Evolutionary conservation across 2,888 invertebrate genomes (phyloP).

Genomic region (Ornithoptera priamus): DNA sequence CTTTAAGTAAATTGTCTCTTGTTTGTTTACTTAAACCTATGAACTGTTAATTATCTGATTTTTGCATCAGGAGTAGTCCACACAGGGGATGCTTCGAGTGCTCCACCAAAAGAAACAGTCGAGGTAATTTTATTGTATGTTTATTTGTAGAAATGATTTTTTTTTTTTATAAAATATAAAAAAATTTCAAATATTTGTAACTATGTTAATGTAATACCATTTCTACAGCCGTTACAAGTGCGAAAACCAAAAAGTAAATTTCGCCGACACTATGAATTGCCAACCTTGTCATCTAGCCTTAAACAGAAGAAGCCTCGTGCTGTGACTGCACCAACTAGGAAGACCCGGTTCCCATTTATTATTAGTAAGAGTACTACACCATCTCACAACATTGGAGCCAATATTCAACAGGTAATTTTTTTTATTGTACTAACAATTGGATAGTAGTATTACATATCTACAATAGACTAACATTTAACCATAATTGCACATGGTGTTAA

Average conservation of each 20-base stretch:
- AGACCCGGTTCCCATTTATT: conserved; percentile 81
- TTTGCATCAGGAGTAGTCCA: no score
- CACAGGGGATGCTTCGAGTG: no score
- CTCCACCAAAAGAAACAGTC: neutral
- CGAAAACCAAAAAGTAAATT: neutral
- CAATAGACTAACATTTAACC: neutral
- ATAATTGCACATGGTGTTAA: no score
- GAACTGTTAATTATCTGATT: no score
- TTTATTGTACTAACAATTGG: neutral
- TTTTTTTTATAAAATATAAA: no score
- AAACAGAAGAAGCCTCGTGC: conserved; percentile 80
- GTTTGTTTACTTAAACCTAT: no score
- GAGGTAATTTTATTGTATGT: neutral
- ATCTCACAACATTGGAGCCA: conserved; percentile 83
- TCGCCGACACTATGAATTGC: conserved; percentile 78
- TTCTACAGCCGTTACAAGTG: neutral
- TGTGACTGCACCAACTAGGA: conserved; percentile 62
- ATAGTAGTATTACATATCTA: neutral
- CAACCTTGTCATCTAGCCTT: conserved; percentile 84
- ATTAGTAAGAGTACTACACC: conserved; percentile 81
- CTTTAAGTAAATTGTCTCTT: neutral
- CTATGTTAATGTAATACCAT: no score
- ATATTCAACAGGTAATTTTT: conserved; percentile 78
- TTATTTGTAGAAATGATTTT: neutral
- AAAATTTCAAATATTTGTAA: no score